These are phyloP conservation scores for Dendrolimus punctatus DNA, from an alignment of 1,140 invertebrate genomes.

Conservation along the genomic window DNA sequence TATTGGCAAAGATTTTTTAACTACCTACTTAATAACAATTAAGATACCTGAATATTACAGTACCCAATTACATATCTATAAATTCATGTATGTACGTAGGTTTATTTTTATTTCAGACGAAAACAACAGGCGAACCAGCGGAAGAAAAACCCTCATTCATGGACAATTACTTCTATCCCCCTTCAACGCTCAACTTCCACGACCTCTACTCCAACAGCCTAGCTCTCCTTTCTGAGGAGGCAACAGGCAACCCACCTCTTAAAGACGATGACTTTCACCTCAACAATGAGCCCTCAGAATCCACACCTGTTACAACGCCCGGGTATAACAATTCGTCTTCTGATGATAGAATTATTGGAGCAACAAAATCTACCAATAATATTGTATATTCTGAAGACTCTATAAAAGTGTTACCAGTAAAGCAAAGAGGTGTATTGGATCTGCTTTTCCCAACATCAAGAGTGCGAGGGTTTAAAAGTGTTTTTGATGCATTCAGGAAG, in stretches of 20 bases:
- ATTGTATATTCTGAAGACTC: slow-evolving; percentile 19
- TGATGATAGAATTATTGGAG: background rate
- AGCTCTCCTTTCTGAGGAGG: slow-evolving; percentile 11
- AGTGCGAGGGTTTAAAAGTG: slow-evolving; percentile 34
- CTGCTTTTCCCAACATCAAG: slow-evolving; percentile 34
- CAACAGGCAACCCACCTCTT: background rate
- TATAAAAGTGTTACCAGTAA: slow-evolving; percentile 17
- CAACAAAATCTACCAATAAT: slow-evolving; percentile 1
- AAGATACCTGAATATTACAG: too few relatives aligned
- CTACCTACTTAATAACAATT: too few relatives aligned
- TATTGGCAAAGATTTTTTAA: too few relatives aligned
- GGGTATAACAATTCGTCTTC: slow-evolving; percentile 14
- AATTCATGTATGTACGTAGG: too few relatives aligned
- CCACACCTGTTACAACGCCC: slow-evolving; percentile 22
- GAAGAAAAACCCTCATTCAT: slow-evolving; percentile 21
- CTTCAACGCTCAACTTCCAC: slow-evolving; percentile 30
- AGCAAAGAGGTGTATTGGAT: slow-evolving; percentile 36
- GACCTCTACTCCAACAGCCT: slow-evolving; percentile 27
- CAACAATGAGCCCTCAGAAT: slow-evolving; percentile 16
- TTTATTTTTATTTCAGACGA: slow-evolving; percentile 13
- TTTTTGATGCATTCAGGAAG: slow-evolving; percentile 31
- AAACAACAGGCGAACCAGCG: slow-evolving; percentile 16
- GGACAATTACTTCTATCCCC: slow-evolving; percentile 10
- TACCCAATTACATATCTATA: too few relatives aligned
- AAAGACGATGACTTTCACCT: slow-evolving; percentile 20